Evolutionary conservation across 92 coral and sea anemone species (phyloP).

Genomic region (Palythoa grandiflora): DNA sequence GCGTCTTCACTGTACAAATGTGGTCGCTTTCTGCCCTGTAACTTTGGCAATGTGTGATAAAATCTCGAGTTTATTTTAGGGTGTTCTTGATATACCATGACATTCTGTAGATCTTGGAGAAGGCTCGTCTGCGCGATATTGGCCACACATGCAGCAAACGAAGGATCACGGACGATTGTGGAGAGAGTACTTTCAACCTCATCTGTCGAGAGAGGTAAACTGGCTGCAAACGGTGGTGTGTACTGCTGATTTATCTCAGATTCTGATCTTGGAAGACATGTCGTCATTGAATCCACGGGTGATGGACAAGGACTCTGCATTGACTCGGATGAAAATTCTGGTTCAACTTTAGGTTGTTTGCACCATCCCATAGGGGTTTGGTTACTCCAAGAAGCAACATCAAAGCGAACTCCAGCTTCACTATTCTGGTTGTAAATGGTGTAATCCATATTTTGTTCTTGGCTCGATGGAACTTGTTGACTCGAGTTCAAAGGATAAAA

Average conservation of each 20-base stretch:
- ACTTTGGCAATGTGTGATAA: slow-evolving; percentile 12
- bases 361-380: not conserved
- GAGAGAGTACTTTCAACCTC: slow-evolving; percentile 39
- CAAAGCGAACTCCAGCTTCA: not conserved
- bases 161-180: slow-evolving; percentile 43
- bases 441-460: slow-evolving; percentile 12
- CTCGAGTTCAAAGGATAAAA: not conserved
- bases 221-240: not conserved
- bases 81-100: slow-evolving; percentile 17
- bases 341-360: slow-evolving; percentile 27
- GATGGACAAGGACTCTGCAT: slow-evolving; percentile 30
- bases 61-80: not conserved
- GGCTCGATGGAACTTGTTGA: slow-evolving; percentile 4
- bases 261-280: slow-evolving; percentile 16
- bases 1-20: slow-evolving; percentile 28
- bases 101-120: slow-evolving; percentile 20
- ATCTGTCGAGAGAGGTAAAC: slow-evolving; percentile 31
- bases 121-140: slow-evolving; percentile 24
- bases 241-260: not conserved
- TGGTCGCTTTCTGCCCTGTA: slow-evolving; percentile 21
- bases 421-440: not conserved
- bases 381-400: slow-evolving; percentile 1
- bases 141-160: slow-evolving; percentile 34
- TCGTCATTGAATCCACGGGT: slow-evolving; percentile 22
- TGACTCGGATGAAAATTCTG: not conserved